A percentile compares a stretch with the other conserved stretches of the same genome.
These are phyloP conservation scores for Otolemur crassicaudatus DNA, from an alignment of 2,797 vertebrate species.

Conservation along the genomic window DNA sequence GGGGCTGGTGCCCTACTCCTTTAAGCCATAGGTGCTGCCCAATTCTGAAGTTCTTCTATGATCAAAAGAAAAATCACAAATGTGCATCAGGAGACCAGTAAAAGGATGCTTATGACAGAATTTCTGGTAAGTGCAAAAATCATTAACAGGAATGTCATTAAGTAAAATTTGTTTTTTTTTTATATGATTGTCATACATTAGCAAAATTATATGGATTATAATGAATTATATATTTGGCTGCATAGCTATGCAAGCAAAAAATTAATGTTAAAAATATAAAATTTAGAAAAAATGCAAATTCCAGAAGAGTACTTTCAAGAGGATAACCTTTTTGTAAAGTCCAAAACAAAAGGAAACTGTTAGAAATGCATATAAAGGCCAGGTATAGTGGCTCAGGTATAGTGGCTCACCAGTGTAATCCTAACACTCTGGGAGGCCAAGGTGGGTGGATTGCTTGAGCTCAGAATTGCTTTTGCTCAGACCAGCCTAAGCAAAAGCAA, in stretches of 20 bases:
- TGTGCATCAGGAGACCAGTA: background rate
- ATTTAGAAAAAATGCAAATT: conserved; percentile 7
- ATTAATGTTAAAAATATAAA: background rate
- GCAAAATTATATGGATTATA: background rate
- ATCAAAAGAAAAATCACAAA: background rate
- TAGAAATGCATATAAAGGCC: background rate
- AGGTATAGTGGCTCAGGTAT: no score
- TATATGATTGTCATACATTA: background rate
- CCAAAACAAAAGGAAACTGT: background rate
- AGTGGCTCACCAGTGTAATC: no score
- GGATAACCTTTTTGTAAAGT: background rate
- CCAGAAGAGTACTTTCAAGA: background rate
- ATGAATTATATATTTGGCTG: no score
- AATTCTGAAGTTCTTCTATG: background rate
- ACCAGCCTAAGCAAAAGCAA: no score
- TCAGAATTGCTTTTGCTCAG: no score
- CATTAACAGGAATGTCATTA: background rate
- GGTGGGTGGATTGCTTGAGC: no score
- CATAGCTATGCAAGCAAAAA: background rate
- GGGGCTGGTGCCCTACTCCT: no score
- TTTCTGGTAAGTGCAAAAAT: conserved; percentile 34
- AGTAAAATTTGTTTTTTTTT: background rate
- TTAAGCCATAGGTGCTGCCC: no score
- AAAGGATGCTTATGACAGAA: background rate
- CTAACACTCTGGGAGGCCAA: no score